phyloP scores from a whole-genome alignment of 2,888 invertebrate genomes.

The Amiota mariae region DNA sequence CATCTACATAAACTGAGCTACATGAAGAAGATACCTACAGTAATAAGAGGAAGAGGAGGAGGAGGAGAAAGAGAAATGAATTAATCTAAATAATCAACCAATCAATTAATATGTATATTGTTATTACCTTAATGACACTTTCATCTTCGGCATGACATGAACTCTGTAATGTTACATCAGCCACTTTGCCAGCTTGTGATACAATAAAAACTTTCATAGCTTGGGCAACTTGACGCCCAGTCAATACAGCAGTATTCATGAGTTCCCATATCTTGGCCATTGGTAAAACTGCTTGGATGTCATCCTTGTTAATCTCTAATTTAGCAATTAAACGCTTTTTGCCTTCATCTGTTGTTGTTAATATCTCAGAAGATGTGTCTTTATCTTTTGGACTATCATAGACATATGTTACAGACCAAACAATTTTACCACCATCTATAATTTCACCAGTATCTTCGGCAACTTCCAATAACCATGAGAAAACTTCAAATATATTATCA shows the following conservation, averaged over 20 bases:
- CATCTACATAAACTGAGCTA: conserved; percentile 96
- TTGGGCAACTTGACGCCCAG: conserved; percentile 93
- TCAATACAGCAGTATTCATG: conserved; percentile 94
- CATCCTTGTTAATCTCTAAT: conserved; percentile 93
- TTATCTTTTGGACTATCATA: conserved; percentile 76
- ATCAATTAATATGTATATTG: neutral
- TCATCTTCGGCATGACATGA: conserved; percentile 96
- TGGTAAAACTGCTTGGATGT: conserved; percentile 93
- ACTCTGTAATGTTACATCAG: conserved; percentile 94
- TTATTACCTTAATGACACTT: conserved; percentile 91
- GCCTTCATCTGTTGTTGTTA: conserved; percentile 71
- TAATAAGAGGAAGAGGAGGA: conserved; percentile 17
- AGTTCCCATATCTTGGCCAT: conserved; percentile 98
- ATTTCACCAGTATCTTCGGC: conserved; percentile 84
- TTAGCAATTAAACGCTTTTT: conserved; percentile 84
- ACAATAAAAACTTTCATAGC: conserved; percentile 97
- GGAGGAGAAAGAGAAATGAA: conserved; percentile 4
- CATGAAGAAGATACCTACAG: conserved; percentile 93
- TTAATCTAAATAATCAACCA: neutral
- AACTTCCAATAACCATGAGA: conserved; percentile 94
- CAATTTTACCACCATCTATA: conserved; percentile 87
- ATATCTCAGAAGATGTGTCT: conserved; percentile 62
- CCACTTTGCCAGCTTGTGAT: conserved; percentile 93
- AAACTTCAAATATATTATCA: conserved; percentile 82
- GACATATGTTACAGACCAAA: conserved; percentile 88